These are phyloP conservation scores for Peucedramus taeniatus DNA, from an alignment of 2,113 vertebrate species.

Conservation along the genomic window DNA sequence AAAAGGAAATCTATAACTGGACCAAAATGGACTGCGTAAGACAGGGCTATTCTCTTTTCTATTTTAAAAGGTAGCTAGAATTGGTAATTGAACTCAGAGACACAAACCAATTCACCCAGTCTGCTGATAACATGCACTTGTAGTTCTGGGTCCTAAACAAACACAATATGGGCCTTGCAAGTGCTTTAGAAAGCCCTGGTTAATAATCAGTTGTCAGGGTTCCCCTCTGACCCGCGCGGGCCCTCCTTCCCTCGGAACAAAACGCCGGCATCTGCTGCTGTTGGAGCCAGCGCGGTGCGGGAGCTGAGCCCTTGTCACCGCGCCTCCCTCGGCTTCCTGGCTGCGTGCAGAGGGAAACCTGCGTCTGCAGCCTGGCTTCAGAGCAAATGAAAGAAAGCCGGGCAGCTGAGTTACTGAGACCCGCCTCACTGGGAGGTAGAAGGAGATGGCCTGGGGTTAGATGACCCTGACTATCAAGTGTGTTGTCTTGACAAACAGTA, in stretches of 20 bases:
- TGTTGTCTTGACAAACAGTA: slow-evolving; percentile 16
- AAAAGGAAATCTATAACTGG: neutral
- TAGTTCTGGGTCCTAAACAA: slow-evolving; percentile 47
- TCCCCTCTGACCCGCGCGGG: neutral
- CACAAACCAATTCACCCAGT: neutral
- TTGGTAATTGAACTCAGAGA: neutral
- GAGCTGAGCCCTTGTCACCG: neutral
- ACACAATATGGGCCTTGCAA: slow-evolving; percentile 27
- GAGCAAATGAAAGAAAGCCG: neutral
- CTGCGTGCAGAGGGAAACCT: neutral
- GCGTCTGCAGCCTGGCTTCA: fast-evolving
- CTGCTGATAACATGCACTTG: neutral
- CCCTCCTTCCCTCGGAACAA: slow-evolving; percentile 30
- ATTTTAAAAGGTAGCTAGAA: neutral
- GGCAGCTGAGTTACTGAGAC: neutral
- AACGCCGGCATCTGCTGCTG: neutral
- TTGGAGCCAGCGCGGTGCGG: neutral
- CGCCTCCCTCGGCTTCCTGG: neutral
- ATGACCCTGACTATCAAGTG: neutral
- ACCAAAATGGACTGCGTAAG: neutral
- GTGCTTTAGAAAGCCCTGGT: slow-evolving; percentile 33
- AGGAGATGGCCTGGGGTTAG: neutral
- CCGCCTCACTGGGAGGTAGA: neutral
- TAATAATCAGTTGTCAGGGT: slow-evolving; percentile 24
- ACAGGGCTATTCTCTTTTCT: neutral